Evolutionary conservation across 1,140 invertebrate species (phyloP).

Genomic region (Plutomurus gul): DNA sequence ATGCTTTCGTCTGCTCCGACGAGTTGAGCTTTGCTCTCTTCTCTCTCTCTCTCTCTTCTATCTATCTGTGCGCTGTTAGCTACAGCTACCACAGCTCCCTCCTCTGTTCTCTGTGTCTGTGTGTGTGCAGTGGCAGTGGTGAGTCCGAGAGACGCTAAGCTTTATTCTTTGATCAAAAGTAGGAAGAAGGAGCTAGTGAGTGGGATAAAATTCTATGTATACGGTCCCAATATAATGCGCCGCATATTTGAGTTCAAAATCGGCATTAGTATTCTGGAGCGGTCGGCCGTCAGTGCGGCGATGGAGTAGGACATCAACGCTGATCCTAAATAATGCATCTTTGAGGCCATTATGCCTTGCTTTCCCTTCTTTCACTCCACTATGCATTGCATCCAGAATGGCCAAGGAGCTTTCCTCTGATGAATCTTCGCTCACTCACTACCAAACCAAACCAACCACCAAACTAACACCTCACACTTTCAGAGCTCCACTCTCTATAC

Average conservation of each 20-base stretch:
- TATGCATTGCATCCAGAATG: slow-evolving; percentile 11
- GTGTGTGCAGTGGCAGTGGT: not conserved
- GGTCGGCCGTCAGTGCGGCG: slow-evolving; percentile 21
- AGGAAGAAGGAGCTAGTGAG: not conserved
- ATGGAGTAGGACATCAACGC: slow-evolving; percentile 44
- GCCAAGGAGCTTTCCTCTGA: not conserved
- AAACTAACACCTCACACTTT: not conserved
- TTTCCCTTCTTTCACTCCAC: slow-evolving; percentile 19
- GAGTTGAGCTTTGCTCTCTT: too few relatives aligned
- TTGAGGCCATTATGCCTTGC: slow-evolving; percentile 35
- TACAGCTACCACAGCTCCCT: too few relatives aligned
- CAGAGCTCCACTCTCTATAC: too few relatives aligned
- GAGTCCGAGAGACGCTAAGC: not conserved
- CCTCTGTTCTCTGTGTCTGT: too few relatives aligned
- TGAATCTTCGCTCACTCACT: not conserved
- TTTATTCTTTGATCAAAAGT: not conserved
- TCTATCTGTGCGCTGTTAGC: too few relatives aligned
- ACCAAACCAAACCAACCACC: not conserved
- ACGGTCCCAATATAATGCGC: slow-evolving; percentile 35
- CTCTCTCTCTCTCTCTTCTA: too few relatives aligned
- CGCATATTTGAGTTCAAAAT: slow-evolving; percentile 31
- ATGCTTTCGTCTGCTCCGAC: too few relatives aligned
- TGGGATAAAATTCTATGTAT: slow-evolving; percentile 35
- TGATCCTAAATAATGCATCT: slow-evolving; percentile 50
- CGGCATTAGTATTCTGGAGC: slow-evolving; percentile 41